Evolutionary conservation across 2,888 invertebrate genomes (phyloP).

Genomic region (Mayetiola destructor): DNA sequence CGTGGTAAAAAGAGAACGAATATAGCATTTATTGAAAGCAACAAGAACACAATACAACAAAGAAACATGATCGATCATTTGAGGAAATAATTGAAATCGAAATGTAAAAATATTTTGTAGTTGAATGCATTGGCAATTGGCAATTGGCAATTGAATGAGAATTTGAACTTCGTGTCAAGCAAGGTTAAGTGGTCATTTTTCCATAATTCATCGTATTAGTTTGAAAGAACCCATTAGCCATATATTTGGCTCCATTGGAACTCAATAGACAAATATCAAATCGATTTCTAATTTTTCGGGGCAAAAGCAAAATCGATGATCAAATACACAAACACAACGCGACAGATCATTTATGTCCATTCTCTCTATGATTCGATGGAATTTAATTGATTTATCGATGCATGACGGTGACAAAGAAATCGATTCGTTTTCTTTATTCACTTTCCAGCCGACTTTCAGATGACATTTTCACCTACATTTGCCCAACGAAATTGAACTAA

Average conservation of each 20-base stretch:
- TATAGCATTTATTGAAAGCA: too few species aligned
- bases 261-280: too few species aligned
- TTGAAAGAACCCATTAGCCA: too few species aligned
- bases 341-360: background rate
- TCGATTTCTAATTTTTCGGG: background rate
- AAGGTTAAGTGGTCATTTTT: conserved; percentile 5
- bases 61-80: background rate
- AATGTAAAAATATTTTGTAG: too few species aligned
- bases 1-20: too few species aligned
- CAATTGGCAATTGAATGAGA: background rate
- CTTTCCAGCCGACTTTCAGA: conserved; percentile 7
- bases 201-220: conserved; percentile 10
- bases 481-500: conserved; percentile 1
- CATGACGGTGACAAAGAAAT: conserved; percentile 11
- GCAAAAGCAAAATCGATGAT: background rate
- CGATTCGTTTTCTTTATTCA: conserved; percentile 8
- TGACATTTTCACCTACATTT: conserved; percentile 12
- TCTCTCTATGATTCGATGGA: background rate
- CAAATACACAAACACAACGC: background rate
- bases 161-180: background rate
- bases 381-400: conserved; percentile 1
- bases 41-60: background rate
- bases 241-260: too few species aligned
- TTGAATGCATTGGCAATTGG: background rate
- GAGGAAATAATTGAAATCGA: background rate